phyloP scores from a whole-genome alignment of 1,140 invertebrate species.

The Megathymus violae region DNA sequence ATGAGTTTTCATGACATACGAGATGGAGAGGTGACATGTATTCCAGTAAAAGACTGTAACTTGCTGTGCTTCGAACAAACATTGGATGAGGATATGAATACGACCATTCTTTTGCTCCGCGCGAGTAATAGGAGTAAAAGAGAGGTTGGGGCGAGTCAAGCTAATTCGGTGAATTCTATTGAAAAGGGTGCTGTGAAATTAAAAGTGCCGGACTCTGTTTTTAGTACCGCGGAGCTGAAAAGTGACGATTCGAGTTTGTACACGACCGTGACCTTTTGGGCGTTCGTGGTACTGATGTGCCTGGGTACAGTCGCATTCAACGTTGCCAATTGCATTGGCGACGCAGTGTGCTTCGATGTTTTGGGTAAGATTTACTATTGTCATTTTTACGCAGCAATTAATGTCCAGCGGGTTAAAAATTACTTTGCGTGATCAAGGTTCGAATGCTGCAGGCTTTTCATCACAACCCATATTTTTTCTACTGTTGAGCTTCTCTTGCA shows the following conservation, averaged over 20 bases:
- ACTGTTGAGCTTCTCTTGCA: too few species aligned
- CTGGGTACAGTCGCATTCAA: slow-evolving; percentile 90
- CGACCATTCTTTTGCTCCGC: slow-evolving; percentile 8
- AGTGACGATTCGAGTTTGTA: slow-evolving; percentile 73
- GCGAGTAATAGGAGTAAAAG: slow-evolving; percentile 44
- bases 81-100: slow-evolving; percentile 11
- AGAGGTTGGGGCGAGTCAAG: slow-evolving; percentile 30
- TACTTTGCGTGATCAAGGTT: too few species aligned
- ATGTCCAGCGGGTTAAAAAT: too few species aligned
- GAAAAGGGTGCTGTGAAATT: slow-evolving; percentile 32
- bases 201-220: slow-evolving; percentile 15
- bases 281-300: slow-evolving; percentile 88
- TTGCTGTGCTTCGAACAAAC: slow-evolving; percentile 64
- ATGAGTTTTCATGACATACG: slow-evolving; percentile 58
- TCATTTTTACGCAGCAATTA: too few species aligned
- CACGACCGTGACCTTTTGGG: slow-evolving; percentile 86
- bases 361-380: slow-evolving; percentile 87
- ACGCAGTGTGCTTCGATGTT: slow-evolving; percentile 92
- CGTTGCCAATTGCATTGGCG: slow-evolving; percentile 90
- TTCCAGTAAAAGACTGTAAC: slow-evolving; percentile 57
- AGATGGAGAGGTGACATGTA: slow-evolving; percentile 56
- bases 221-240: slow-evolving; percentile 31
- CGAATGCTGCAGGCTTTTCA: too few species aligned
- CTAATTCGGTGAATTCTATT: slow-evolving; percentile 16
- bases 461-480: too few species aligned